These are phyloP conservation scores for Leptinotarsa peninsularis DNA, from an alignment of 2,888 invertebrate species.

Conservation along the genomic window DNA sequence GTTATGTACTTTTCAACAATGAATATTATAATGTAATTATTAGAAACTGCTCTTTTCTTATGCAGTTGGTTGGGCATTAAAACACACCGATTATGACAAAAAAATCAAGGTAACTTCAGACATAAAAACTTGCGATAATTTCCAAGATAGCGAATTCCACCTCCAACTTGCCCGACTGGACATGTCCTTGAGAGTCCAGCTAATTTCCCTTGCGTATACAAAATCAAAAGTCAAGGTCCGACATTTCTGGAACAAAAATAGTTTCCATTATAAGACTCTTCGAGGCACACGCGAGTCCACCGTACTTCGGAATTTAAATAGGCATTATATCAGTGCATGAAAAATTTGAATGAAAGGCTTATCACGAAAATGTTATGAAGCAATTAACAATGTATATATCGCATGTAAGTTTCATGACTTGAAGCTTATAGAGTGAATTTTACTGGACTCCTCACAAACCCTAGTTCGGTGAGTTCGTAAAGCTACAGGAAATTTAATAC, in stretches of 20 bases:
- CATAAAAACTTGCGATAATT: background rate
- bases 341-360: slow-evolving; percentile 26
- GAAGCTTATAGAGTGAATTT: slow-evolving; percentile 7
- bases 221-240: slow-evolving; percentile 32
- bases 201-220: slow-evolving; percentile 12
- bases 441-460: background rate
- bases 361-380: slow-evolving; percentile 20
- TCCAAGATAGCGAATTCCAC: slow-evolving; percentile 6
- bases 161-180: background rate
- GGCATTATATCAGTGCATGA: slow-evolving; percentile 13
- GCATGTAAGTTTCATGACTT: slow-evolving; percentile 6
- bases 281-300: slow-evolving; percentile 15
- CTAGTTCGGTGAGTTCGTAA: background rate
- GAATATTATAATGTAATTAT: too few relatives aligned
- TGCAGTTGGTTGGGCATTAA: too few relatives aligned
- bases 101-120: background rate
- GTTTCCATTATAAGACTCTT: slow-evolving; percentile 23
- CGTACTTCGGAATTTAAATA: slow-evolving; percentile 16
- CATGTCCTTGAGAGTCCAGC: slow-evolving; percentile 1
- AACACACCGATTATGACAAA: background rate
- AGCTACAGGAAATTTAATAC: background rate
- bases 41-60: too few relatives aligned
- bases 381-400: slow-evolving; percentile 15
- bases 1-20: too few relatives aligned
- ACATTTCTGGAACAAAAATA: slow-evolving; percentile 20